Base-by-base conservation (phyloP, 2,113 vertebrate genomes). In the Synodontis membranacea region DNA sequence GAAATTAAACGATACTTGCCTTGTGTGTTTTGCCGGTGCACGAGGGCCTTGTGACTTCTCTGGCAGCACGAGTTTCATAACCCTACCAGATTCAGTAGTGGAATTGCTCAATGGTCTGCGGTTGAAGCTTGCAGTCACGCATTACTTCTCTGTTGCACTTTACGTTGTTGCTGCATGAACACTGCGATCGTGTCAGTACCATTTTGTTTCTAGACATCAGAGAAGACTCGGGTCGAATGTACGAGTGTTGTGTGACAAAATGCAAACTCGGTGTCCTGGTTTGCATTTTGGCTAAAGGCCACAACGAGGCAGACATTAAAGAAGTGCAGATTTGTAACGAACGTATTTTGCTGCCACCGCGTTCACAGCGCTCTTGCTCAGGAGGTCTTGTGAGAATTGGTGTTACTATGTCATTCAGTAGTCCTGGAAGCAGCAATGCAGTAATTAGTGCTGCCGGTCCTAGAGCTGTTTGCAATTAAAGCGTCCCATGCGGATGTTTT, bases 401-500 rank as follows among this genome's bases (percentile, higher is more conserved):
- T 15, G 60, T 83, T 91, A 91, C 9, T 42, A 21, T n/a, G n/a
- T n/a, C n/a, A n/a, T 34, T 10, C 3, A 84, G 84, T 82, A 86
- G 1, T 48, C 19, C 62, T 2, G 28, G 84, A 84, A 88, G 2
- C 1, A 28, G 68, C 81, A 88, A 1, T 88, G 86, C 64, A 0
- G 89, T 92, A 54, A 90, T 90, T 89, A 93, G 90, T 88, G 90
- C 66, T 56, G 90, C 72, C 42, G 34, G 87, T 89, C 88, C 79
- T 1, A 31, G 1, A 37, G 56, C 79, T 93, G 92, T 93, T 93
- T 93, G 88, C 91, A 2, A 70, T 15, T 5, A 28, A n/a, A 62
- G 19, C 78, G 52, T 46, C 39, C 81, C 64, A 83, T 31, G 58
- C 86, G 84, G 90, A 87, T 52, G 2, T 9, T 52, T 10, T 52